Conservation (phyloP, 2,113 vertebrate genomes). For the Balaeniceps rex region DNA sequence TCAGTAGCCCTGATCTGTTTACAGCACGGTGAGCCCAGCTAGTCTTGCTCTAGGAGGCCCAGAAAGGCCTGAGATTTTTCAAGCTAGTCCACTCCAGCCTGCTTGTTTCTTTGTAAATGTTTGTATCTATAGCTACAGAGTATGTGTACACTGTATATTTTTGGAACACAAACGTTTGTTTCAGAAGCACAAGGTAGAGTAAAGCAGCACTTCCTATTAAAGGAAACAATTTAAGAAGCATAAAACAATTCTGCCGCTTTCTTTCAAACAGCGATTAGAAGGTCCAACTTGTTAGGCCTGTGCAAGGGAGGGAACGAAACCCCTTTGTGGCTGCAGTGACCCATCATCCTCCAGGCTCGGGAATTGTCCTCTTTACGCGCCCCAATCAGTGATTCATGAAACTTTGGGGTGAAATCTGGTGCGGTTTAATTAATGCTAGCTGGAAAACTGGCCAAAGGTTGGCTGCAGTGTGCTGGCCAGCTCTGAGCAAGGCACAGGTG, state of each 20-base stretch:
- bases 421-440: not conserved
- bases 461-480: not conserved
- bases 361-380: not conserved
- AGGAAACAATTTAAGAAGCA: not conserved
- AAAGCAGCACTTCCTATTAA: constrained; percentile 23
- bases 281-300: not conserved
- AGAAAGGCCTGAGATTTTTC: not conserved
- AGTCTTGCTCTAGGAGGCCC: not conserved
- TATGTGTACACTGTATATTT: constrained; percentile 22
- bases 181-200: not conserved
- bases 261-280: not conserved
- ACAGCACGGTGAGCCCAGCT: not conserved
- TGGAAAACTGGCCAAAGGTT: not conserved
- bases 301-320: not conserved
- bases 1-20: not conserved
- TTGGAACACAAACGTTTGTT: not conserved
- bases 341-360: not conserved
- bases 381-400: not conserved
- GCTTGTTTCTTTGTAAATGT: not conserved
- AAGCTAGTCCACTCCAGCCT: not conserved
- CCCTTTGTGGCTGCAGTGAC: not conserved
- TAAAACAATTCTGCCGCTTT: not conserved
- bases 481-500: rapidly evolving
- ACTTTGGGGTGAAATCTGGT: not conserved
- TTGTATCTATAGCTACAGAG: constrained; percentile 23